Percentiles rank a stretch among this genome's conserved stretches.
Evolutionary conservation across 1,140 invertebrate genomes (phyloP).

Genomic region (Patella vulgata): DNA sequence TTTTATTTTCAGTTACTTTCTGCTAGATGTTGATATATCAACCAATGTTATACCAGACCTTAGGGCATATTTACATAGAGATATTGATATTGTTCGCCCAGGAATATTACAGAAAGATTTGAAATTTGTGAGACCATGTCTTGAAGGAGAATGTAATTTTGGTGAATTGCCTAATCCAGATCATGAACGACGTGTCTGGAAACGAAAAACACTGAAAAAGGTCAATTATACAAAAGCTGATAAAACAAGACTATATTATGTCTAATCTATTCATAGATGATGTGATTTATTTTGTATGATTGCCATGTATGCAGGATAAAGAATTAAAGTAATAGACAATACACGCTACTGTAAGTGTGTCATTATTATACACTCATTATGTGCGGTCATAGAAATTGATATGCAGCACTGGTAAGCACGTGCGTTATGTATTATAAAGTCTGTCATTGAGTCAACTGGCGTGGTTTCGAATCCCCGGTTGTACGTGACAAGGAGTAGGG

Average conservation of each 20-base stretch:
- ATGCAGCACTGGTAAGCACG: too few relatives aligned
- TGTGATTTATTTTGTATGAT: too few relatives aligned
- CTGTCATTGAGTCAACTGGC: too few relatives aligned
- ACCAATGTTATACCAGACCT: slow-evolving; percentile 15
- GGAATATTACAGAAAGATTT: slow-evolving; percentile 18
- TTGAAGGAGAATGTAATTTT: slow-evolving; percentile 28
- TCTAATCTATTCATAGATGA: too few relatives aligned
- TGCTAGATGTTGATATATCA: slow-evolving; percentile 32
- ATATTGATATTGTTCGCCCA: slow-evolving; percentile 33
- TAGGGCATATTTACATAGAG: slow-evolving; percentile 22
- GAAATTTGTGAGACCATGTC: slow-evolving; percentile 24
- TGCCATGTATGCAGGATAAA: too few relatives aligned
- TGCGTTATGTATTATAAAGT: too few relatives aligned
- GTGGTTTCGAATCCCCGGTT: too few relatives aligned
- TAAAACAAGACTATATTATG: neutral
- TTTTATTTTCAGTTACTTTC: slow-evolving; percentile 25
- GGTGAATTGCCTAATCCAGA: slow-evolving; percentile 43
- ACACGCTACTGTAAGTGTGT: too few relatives aligned
- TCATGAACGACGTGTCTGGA: slow-evolving; percentile 39
- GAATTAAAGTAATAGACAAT: too few relatives aligned
- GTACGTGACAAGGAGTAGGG: too few relatives aligned
- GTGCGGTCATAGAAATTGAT: too few relatives aligned
- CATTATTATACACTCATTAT: too few relatives aligned
- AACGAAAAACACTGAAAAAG: slow-evolving; percentile 19
- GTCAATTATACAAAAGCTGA: slow-evolving; percentile 11